These are phyloP conservation scores for Donacobius atricapilla DNA, from an alignment of 2,113 vertebrate species.

Conservation along the genomic window DNA sequence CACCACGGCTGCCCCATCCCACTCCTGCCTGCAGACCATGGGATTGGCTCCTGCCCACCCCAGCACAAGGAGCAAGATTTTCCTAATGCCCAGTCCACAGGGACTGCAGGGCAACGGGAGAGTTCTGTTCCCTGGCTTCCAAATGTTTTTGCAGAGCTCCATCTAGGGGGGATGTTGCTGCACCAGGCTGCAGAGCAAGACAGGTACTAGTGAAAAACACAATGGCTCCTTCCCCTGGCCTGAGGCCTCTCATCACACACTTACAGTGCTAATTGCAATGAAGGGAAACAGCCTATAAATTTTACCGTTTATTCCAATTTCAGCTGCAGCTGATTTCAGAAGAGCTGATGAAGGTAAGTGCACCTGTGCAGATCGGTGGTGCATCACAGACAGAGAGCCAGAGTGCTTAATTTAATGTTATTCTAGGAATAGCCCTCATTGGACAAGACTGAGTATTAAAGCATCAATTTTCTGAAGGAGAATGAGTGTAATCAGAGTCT, in stretches of 20 bases:
- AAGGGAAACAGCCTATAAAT: slow-evolving; percentile 65
- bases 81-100: too few species aligned
- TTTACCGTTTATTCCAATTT: slow-evolving; percentile 56
- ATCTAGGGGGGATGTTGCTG: slow-evolving; percentile 47
- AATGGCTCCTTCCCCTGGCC: slow-evolving; percentile 17
- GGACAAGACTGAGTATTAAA: slow-evolving; percentile 70
- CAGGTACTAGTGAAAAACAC: not conserved
- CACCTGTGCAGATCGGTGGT: slow-evolving; percentile 74
- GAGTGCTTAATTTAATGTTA: slow-evolving; percentile 86
- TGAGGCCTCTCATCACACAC: not conserved
- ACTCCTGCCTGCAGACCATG: too few species aligned
- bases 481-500: slow-evolving; percentile 72
- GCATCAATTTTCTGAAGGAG: slow-evolving; percentile 72
- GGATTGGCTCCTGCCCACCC: not conserved
- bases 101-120: not conserved
- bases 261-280: not conserved
- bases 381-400: slow-evolving; percentile 62
- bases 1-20: not conserved
- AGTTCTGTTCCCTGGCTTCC: not conserved
- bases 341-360: slow-evolving; percentile 67
- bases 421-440: slow-evolving; percentile 74
- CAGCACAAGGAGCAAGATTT: not conserved
- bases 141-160: slow-evolving; percentile 64
- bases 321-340: slow-evolving; percentile 57
- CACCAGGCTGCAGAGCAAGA: not conserved